Evolutionary conservation across 2,797 vertebrate species (phyloP), one percentile per base, ranked within the genome.

Genomic region (Cichlasoma orientale): DNA sequence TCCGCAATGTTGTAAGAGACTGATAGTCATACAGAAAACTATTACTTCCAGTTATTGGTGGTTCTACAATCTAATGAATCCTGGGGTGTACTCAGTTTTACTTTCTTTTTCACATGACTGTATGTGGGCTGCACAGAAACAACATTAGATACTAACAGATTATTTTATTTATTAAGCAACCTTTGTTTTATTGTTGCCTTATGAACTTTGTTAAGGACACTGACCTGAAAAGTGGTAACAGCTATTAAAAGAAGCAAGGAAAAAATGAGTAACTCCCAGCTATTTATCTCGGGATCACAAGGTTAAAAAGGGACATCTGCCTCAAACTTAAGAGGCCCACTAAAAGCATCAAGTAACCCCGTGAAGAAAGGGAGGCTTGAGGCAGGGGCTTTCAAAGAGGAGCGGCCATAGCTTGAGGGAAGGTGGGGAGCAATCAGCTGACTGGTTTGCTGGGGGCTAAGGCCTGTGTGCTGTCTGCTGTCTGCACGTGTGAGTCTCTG

Each of bases 281-380:
- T 86, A 88, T 87, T 89, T 89, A 79, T 91, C 77, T 88, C 72
- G 50, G 85, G 86, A 90, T 92, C 91, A 92, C 88, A 90, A 92
- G 91, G 82, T 93, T 92, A 89, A 92, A 92, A 82, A 82, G 76
- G 41, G 84, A 92, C 80, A 81, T 38, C 73, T 69, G 74, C 68
- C 80, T 59, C 70, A 61, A 88, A 90, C 74, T 85, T 86, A 89
- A 91, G 85, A 90, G 82, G 87, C 84, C 88, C 82, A 81, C 82
- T 74, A 74, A 85, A 75, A 80, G 86, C 83, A 87, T 82, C 33
- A 83, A 78, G 88, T 89, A 88, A 88, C 75, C 86, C 84, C 57
- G 80, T 88, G 77, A 88, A 91, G 88, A 91, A 89, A 91, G 74
- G 74, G 71, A 88, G 82, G 86, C 89, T 90, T 56, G 74, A 79